Evolutionary conservation across 2,113 vertebrate species (phyloP).

Genomic region (Mormoops blainvillei): DNA sequence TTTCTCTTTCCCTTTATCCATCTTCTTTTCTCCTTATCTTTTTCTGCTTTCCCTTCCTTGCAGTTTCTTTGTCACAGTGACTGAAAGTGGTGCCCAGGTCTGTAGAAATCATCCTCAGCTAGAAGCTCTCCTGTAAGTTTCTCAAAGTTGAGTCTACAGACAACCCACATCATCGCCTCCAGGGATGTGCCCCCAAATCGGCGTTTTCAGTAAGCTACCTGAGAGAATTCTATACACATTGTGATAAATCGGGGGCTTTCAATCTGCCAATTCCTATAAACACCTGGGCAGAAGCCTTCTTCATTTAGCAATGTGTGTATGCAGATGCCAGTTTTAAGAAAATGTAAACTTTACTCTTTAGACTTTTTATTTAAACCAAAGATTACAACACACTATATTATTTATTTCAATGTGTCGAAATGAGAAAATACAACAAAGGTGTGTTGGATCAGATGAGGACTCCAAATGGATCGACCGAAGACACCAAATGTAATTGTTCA

Average conservation of each 20-base stretch:
- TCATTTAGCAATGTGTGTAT: neutral
- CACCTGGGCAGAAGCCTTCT: neutral
- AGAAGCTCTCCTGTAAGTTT: neutral
- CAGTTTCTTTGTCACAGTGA: constrained; percentile 8
- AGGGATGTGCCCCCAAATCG: neutral
- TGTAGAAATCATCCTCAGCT: constrained; percentile 11
- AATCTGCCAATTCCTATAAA: neutral
- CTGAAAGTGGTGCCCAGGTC: neutral
- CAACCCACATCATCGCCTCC: neutral
- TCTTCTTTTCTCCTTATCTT: constrained; percentile 11
- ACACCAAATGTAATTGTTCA: neutral
- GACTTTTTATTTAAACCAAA: constrained; percentile 1
- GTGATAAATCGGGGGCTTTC: neutral
- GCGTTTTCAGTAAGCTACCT: neutral
- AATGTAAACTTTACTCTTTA: neutral
- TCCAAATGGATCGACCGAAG: neutral
- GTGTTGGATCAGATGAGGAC: neutral
- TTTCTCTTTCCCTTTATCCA: constrained; percentile 2
- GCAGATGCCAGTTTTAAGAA: neutral
- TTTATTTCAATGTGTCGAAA: constrained; percentile 17
- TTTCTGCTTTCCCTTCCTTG: constrained; percentile 31
- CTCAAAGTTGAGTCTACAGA: neutral
- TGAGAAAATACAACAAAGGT: neutral
- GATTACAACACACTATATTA: neutral
- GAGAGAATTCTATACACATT: neutral